phyloP scores from a whole-genome alignment of 2,888 invertebrate genomes.

The Clunio marinus region DNA sequence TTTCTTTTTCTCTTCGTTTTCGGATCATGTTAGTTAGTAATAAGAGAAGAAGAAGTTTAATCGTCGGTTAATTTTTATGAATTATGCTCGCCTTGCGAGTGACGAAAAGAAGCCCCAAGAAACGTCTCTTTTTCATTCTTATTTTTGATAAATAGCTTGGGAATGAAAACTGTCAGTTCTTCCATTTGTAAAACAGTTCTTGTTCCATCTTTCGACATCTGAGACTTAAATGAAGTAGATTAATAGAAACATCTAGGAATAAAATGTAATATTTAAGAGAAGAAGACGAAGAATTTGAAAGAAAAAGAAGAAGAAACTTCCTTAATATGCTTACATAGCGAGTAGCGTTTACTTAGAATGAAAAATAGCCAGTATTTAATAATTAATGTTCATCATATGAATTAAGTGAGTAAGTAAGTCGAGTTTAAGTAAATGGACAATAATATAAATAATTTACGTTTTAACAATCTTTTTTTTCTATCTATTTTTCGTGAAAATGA shows the following conservation, averaged over 20 bases:
- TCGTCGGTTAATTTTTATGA: too few species aligned
- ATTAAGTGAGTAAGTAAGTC: not conserved
- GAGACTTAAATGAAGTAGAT: not conserved
- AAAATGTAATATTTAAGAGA: slow-evolving; percentile 1
- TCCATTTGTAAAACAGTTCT: slow-evolving; percentile 34
- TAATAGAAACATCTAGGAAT: slow-evolving; percentile 5
- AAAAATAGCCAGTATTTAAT: slow-evolving; percentile 36
- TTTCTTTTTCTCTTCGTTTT: too few species aligned
- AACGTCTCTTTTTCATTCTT: not conserved
- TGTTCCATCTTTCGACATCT: not conserved
- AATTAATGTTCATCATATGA: slow-evolving; percentile 28
- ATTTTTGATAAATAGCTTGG: slow-evolving; percentile 29
- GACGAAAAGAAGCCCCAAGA: slow-evolving; percentile 28
- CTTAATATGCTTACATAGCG: slow-evolving; percentile 12
- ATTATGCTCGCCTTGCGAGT: slow-evolving; percentile 9
- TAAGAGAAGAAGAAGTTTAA: too few species aligned
- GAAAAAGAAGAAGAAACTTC: slow-evolving; percentile 15
- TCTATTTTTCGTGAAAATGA: slow-evolving; percentile 34
- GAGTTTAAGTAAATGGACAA: slow-evolving; percentile 22
- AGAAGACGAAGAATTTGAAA: slow-evolving; percentile 2
- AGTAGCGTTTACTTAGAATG: slow-evolving; percentile 24
- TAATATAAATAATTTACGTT: not conserved
- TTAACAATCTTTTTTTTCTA: not conserved
- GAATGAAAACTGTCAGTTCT: slow-evolving; percentile 33
- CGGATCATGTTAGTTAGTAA: too few species aligned